Conservation (phyloP, 2,113 vertebrate species). For the Brachionichthys hirsutus region DNA sequence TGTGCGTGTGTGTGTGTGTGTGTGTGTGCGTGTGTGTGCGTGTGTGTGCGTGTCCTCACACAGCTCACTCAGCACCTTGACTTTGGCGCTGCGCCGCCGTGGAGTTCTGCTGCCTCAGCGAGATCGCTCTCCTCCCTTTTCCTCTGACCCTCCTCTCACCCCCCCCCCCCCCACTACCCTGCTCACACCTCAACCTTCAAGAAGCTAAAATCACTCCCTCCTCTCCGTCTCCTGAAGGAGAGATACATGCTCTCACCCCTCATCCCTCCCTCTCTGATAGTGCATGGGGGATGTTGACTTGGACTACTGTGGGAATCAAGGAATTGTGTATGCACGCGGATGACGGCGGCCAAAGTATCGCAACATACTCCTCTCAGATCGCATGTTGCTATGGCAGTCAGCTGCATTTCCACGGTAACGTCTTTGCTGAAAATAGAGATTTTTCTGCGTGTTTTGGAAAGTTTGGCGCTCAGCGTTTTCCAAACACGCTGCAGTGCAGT, state of each 20-base stretch:
- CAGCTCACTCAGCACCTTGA: slow-evolving; percentile 65
- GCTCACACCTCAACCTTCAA: slow-evolving; percentile 42
- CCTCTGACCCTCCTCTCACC: slow-evolving; percentile 6
- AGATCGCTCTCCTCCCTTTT: slow-evolving; percentile 36
- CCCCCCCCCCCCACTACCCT: slow-evolving; percentile 10
- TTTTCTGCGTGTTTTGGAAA: too few relatives aligned
- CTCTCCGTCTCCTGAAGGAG: too few relatives aligned
- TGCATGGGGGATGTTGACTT: slow-evolving; percentile 41
- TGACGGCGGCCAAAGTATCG: slow-evolving; percentile 48
- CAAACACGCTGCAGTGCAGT: too few relatives aligned
- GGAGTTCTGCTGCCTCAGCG: slow-evolving; percentile 61
- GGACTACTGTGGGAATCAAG: slow-evolving; percentile 68
- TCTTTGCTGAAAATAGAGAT: too few relatives aligned
- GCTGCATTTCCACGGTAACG: too few relatives aligned
- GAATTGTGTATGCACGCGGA: slow-evolving; percentile 31
- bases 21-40: slow-evolving; percentile 7
- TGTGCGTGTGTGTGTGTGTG: slow-evolving; percentile 4
- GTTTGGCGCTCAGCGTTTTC: too few relatives aligned
- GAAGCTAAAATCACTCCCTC: slow-evolving; percentile 58
- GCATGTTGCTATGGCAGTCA: slow-evolving; percentile 14
- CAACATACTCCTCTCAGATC: slow-evolving; percentile 31
- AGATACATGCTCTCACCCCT: too few relatives aligned
- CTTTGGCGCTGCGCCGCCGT: slow-evolving; percentile 55
- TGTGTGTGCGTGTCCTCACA: background rate
- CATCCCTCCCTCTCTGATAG: slow-evolving; percentile 41